These are phyloP conservation scores for Callithrix jacchus DNA, from an alignment of 2,113 vertebrate genomes.

Conservation along the genomic window DNA sequence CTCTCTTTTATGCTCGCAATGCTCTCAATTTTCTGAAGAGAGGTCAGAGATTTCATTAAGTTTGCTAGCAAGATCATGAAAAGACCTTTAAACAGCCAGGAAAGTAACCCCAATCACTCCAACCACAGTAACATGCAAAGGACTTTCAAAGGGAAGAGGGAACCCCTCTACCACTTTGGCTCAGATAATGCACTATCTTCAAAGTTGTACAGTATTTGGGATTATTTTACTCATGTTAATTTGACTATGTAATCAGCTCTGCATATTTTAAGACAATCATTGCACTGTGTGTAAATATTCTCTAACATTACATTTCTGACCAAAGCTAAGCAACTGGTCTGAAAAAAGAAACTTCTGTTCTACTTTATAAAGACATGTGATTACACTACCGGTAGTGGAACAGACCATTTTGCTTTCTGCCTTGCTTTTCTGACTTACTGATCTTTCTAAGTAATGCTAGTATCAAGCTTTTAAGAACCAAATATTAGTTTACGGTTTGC, in stretches of 20 bases:
- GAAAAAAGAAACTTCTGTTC: background rate
- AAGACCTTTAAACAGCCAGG: background rate
- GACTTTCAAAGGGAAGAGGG: background rate
- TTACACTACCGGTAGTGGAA: background rate
- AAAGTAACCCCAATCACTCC: background rate
- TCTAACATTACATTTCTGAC: slow-evolving; percentile 1
- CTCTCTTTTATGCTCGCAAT: background rate
- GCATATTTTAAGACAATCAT: background rate
- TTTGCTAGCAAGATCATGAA: background rate
- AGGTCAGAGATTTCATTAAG: background rate
- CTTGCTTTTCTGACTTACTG: slow-evolving; percentile 35
- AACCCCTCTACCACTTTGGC: background rate
- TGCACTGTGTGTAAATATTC: background rate
- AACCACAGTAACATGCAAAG: background rate
- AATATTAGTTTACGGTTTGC: slow-evolving; percentile 13
- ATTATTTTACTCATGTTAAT: background rate
- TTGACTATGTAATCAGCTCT: background rate
- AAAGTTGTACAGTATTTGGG: background rate
- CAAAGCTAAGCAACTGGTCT: background rate
- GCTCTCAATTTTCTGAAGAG: background rate
- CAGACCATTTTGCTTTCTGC: background rate
- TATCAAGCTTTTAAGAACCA: slow-evolving; percentile 36
- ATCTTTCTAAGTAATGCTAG: slow-evolving; percentile 12
- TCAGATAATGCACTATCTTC: background rate
- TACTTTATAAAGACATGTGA: background rate